phyloP scores from a whole-genome alignment of 2,888 invertebrate species.

The Chymomyza fuscimana region DNA sequence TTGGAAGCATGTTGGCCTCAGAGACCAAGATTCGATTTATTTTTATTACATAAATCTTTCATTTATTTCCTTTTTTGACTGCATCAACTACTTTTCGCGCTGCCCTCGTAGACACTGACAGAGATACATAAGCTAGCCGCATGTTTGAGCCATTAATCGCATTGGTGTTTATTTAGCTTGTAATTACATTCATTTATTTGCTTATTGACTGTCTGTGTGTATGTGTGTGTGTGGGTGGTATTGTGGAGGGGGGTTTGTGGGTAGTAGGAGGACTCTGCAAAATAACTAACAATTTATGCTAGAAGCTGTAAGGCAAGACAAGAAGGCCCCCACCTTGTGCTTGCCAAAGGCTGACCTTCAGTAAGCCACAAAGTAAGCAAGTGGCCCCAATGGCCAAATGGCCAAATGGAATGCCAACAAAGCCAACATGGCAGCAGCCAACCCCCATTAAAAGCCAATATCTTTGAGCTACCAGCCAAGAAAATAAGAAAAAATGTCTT shows the following conservation, averaged over 20 bases:
- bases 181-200: constrained; percentile 78
- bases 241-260: too few relatives aligned
- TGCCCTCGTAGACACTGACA: too few relatives aligned
- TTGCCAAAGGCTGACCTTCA: constrained; percentile 48
- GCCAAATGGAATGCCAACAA: constrained; percentile 1
- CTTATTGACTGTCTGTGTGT: constrained; percentile 74
- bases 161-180: constrained; percentile 77
- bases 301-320: not conserved
- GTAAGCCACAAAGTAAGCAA: constrained; percentile 47
- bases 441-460: constrained; percentile 74
- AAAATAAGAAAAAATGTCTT: constrained; percentile 77
- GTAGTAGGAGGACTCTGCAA: not conserved
- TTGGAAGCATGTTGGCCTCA: too few relatives aligned
- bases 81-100: too few relatives aligned
- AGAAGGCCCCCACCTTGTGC: not conserved
- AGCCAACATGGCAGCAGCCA: constrained; percentile 28
- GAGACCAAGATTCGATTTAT: too few relatives aligned
- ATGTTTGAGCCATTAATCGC: constrained; percentile 69
- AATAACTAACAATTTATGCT: constrained; percentile 67
- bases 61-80: too few relatives aligned
- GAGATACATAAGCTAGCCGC: not conserved
- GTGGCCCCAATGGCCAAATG: constrained; percentile 4
- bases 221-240: constrained; percentile 1
- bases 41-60: too few relatives aligned
- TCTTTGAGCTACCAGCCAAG: constrained; percentile 44